Conservation (phyloP, 2,888 invertebrate genomes). For the Miltochrista miniata region DNA sequence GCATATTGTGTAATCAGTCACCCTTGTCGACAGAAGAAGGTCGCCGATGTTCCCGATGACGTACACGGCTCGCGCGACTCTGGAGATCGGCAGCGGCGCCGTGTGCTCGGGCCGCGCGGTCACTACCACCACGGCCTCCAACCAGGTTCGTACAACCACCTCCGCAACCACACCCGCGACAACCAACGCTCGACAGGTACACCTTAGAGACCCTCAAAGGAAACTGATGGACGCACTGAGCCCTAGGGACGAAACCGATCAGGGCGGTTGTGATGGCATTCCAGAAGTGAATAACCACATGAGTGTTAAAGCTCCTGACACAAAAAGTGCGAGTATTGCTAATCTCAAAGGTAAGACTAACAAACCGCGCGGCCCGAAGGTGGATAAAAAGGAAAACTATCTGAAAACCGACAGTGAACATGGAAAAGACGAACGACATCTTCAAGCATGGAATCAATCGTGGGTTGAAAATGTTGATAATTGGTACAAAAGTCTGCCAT, state of each 20-base stretch:
- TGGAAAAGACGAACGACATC: neutral
- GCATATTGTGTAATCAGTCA: constrained; percentile 8
- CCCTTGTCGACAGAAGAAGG: constrained; percentile 67
- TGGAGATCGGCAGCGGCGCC: constrained; percentile 80
- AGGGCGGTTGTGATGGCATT: constrained; percentile 36
- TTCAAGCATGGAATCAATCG: constrained; percentile 10
- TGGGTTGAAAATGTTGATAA: constrained; percentile 32
- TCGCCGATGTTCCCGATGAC: constrained; percentile 77
- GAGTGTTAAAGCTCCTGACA: neutral
- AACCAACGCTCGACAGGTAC: constrained; percentile 12
- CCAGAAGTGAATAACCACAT: constrained; percentile 6
- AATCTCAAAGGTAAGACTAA: constrained; percentile 13
- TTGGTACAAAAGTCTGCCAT: constrained; percentile 31
- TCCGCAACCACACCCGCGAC: constrained; percentile 6
- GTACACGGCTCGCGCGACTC: constrained; percentile 80
- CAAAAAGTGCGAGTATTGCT: constrained; percentile 6
- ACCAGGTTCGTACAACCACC: constrained; percentile 73
- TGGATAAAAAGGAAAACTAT: constrained; percentile 3
- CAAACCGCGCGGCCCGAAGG: constrained; percentile 45
- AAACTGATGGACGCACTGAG: constrained; percentile 44
- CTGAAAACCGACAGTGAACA: neutral
- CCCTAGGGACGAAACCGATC: constrained; percentile 18
- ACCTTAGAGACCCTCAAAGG: constrained; percentile 22
- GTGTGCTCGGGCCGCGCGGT: constrained; percentile 79
- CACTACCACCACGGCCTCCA: constrained; percentile 80